Evolutionary conservation across 2,888 invertebrate species (phyloP).

Genomic region (Smittia aterrima): DNA sequence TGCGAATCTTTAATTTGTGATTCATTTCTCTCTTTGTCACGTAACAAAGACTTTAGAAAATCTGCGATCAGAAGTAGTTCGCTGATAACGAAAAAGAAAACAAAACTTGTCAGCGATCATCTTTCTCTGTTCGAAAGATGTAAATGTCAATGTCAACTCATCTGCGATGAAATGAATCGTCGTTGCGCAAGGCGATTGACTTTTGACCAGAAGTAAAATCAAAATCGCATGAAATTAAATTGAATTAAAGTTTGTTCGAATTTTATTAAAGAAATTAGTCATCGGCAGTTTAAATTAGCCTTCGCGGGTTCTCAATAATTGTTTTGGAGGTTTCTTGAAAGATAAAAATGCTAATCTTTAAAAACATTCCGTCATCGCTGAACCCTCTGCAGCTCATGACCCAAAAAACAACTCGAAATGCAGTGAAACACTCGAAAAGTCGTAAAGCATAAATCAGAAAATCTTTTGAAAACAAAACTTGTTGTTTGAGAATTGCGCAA

Average conservation of each 20-base stretch:
- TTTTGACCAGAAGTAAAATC: neutral
- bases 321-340: no score
- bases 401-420: neutral
- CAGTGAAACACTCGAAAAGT: neutral
- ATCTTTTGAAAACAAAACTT: slow-evolving; percentile 8
- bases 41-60: neutral
- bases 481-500: slow-evolving; percentile 20
- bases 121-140: neutral
- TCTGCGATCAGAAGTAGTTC: neutral
- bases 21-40: no score
- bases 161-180: neutral
- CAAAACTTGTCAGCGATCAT: neutral
- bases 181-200: slow-evolving; percentile 4
- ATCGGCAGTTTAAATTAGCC: neutral
- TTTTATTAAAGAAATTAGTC: neutral
- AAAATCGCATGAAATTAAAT: slow-evolving; percentile 5
- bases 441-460: slow-evolving; percentile 4
- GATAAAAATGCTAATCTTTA: no score
- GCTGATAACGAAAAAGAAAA: neutral
- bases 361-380: neutral
- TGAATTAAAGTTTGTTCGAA: neutral
- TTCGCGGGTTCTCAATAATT: no score
- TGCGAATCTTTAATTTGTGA: neutral
- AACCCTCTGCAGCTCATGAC: neutral
- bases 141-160: slow-evolving; percentile 24